Conservation (phyloP, 1,140 invertebrate genomes). For the Atopsyche davidsoni region DNA sequence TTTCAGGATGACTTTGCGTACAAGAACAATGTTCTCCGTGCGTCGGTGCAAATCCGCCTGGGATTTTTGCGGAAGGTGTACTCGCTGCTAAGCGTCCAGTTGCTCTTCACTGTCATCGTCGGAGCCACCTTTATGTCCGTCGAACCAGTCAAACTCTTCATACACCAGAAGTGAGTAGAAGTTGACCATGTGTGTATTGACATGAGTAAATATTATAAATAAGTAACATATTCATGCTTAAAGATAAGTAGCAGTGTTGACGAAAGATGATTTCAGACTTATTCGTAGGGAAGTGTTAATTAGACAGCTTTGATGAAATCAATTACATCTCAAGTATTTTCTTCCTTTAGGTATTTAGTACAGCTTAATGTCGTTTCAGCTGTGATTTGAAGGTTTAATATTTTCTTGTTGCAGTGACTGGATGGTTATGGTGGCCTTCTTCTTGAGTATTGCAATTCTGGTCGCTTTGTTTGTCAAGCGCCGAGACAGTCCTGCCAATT, state of each 20-base stretch:
- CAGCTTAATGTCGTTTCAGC: too few species aligned
- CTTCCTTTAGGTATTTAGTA: too few species aligned
- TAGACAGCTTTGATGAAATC: too few species aligned
- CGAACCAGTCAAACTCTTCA: constrained; percentile 56
- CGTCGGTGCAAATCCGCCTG: constrained; percentile 57
- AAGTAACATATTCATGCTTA: too few species aligned
- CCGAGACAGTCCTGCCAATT: constrained; percentile 59
- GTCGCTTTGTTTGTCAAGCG: constrained; percentile 59
- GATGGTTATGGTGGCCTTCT: constrained; percentile 54
- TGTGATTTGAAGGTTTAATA: too few species aligned
- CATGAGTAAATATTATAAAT: too few species aligned
- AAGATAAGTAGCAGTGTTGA: too few species aligned
- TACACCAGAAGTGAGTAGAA: constrained; percentile 62
- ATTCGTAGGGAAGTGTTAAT: too few species aligned
- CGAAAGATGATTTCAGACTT: too few species aligned
- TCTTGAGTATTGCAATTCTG: constrained; percentile 54
- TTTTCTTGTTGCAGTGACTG: constrained; percentile 53
- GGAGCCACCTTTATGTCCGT: constrained; percentile 55
- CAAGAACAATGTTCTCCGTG: constrained; percentile 61
- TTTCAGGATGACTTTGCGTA: constrained; percentile 62
- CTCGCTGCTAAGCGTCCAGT: constrained; percentile 66
- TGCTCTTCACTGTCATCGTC: constrained; percentile 64
- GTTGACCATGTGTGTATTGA: constrained; percentile 2
- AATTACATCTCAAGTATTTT: too few species aligned
- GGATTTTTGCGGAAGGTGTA: constrained; percentile 82